These are phyloP conservation scores for Candidula unifasciata DNA, from an alignment of 2,888 invertebrate species.

Conservation along the genomic window DNA sequence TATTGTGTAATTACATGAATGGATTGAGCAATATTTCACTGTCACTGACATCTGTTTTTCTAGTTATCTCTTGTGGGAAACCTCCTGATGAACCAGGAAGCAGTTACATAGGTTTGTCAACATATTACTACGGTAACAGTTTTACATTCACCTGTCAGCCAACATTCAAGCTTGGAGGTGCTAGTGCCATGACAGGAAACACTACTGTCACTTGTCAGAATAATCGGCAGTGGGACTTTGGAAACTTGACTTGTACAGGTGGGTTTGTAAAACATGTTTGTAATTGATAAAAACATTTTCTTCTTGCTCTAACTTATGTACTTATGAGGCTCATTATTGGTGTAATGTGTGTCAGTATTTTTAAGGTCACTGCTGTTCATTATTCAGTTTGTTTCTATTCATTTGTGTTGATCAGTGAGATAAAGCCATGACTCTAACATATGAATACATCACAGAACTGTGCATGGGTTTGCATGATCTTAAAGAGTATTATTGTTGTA, in stretches of 20 bases:
- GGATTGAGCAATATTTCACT: no score
- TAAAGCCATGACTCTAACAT: no score
- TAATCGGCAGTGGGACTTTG: slow-evolving; percentile 97
- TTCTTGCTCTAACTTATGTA: no score
- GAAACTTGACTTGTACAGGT: slow-evolving; percentile 94
- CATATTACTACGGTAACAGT: slow-evolving; percentile 50
- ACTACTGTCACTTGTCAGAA: slow-evolving; percentile 94
- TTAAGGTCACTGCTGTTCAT: no score
- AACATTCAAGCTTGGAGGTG: slow-evolving; percentile 81
- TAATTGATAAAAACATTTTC: neutral
- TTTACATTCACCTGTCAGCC: slow-evolving; percentile 62
- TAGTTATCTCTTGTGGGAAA: slow-evolving; percentile 69
- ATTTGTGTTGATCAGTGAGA: no score
- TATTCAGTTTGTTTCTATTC: no score
- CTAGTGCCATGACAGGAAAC: slow-evolving; percentile 81
- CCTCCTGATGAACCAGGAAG: slow-evolving; percentile 60
- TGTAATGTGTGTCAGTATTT: no score
- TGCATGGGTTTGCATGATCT: no score
- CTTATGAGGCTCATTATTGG: no score
- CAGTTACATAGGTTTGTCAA: slow-evolving; percentile 35
- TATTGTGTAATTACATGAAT: no score
- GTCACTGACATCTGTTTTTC: slow-evolving; percentile 20
- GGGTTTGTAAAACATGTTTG: neutral
- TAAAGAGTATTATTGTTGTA: no score
- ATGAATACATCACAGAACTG: no score